Evolutionary conservation across 1,140 invertebrate species (phyloP).

Genomic region (Lordiphosa clarofinis): DNA sequence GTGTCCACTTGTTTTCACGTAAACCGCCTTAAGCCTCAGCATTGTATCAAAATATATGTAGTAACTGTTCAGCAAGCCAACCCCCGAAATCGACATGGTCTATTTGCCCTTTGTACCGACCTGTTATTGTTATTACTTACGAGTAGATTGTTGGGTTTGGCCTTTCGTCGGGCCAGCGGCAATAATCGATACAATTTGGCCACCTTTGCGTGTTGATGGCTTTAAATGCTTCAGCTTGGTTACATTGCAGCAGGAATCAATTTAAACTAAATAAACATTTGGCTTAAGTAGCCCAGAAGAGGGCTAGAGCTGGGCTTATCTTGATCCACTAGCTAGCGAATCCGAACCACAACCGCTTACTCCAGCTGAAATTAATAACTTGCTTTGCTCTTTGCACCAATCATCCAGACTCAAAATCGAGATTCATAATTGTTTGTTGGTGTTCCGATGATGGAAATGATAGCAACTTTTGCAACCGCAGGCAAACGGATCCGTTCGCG

Average conservation of each 20-base stretch:
- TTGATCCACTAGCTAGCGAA: no score
- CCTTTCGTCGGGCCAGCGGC: constrained; percentile 46
- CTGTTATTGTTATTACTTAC: constrained; percentile 53
- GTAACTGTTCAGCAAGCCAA: constrained; percentile 11
- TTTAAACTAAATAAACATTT: no score
- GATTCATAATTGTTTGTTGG: constrained; percentile 33
- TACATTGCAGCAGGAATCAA: no score
- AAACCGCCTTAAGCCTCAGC: no score
- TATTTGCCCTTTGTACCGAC: constrained; percentile 24
- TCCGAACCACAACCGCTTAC: no score
- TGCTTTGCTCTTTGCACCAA: constrained; percentile 1
- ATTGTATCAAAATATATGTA: not conserved
- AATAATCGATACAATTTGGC: constrained; percentile 66
- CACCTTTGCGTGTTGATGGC: constrained; percentile 66
- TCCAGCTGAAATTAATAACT: not conserved
- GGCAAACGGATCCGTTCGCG: not conserved
- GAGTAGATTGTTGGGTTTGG: constrained; percentile 19
- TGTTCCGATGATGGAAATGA: constrained; percentile 37
- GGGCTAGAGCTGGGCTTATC: no score
- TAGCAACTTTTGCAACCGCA: constrained; percentile 14
- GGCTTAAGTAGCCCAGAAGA: no score
- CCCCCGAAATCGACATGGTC: constrained; percentile 1
- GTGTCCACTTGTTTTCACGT: no score
- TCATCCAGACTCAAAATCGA: constrained; percentile 16
- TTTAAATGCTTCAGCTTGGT: constrained; percentile 11